Evolutionary conservation across 2,888 invertebrate species (phyloP), one percentile per base, ranked within the genome.

Genomic region (Drosophila niveifrons): DNA sequence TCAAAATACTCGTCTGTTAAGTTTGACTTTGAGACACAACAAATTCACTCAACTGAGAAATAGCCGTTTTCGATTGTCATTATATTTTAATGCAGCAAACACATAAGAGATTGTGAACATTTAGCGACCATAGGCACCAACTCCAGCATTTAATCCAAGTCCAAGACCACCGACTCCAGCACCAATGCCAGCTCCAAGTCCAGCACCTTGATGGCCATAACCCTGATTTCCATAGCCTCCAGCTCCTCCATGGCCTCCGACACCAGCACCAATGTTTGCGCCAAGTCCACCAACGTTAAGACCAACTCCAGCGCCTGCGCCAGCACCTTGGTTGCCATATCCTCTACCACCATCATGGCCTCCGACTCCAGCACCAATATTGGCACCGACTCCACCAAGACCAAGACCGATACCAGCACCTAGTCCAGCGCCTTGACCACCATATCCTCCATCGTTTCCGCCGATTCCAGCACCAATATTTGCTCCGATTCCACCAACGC

Each of bases 351-450:
- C 18, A 18, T 18, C 39, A 43, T 41, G 2, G 6, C 17, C 47
- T 13, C 47, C 52, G 28, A 28, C 0, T 39, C 39, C 39, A 7
- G 34, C 34, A 1, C 34, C 41, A 36, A 29, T n/a, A 9, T 11
- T 15, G 0, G 23, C 41, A 0, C 43, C 55, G 1, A 0, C 8
- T 3, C 39, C 51, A 36, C 11, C 36, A 36, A 34, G n/a, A 18
- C 46, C 56, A 18, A 28, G 41, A 4, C 53, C 53, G 13, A 39
- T 23, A 11, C 53, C 53, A 17, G 13, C 53, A 10, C 52, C 52
- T 10, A 18, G 10, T 3, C 18, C 62, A 41, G 46, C 59, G 0
- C 23, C 34, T 0, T 15, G 11, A 0, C 55, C 55, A 8, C 31
- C 43, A 36, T 23, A 9, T 28, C 44, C 28, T 11, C 29, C 55